phyloP scores from a whole-genome alignment of 64 coral and sea anemone species.

The Pocillopora verrucosa region DNA sequence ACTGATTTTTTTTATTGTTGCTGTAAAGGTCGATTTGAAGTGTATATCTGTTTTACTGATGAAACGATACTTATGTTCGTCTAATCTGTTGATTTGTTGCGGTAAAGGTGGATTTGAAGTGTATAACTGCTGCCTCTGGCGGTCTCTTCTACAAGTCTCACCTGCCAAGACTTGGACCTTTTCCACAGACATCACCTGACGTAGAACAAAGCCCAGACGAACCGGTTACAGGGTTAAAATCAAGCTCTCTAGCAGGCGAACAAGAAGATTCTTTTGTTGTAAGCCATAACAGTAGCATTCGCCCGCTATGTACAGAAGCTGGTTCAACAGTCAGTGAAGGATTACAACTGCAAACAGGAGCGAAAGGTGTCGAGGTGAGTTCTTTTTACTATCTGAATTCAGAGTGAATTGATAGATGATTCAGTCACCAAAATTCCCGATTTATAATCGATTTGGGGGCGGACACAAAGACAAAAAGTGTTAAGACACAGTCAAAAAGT shows the following conservation, averaged over 20 bases:
- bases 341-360: too few relatives aligned
- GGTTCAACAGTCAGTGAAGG: background rate
- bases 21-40: too few relatives aligned
- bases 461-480: background rate
- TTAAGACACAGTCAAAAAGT: too few relatives aligned
- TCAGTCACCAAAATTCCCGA: too few relatives aligned
- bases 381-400: too few relatives aligned
- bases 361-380: too few relatives aligned
- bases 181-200: background rate
- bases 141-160: conserved; percentile 51
- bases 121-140: conserved; percentile 3
- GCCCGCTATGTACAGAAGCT: background rate
- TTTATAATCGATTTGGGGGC: background rate
- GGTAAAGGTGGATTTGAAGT: conserved; percentile 31
- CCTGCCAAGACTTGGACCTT: conserved; percentile 14
- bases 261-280: background rate
- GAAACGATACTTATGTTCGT: background rate
- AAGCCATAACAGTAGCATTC: background rate
- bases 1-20: too few relatives aligned
- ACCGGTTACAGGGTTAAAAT: background rate
- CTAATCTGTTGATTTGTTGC: background rate
- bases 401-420: too few relatives aligned
- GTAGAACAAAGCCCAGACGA: background rate
- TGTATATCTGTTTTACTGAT: too few relatives aligned
- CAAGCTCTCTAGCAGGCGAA: background rate